Base-by-base conservation (phyloP, 2,888 invertebrate species). In the Ennomos erosarius region DNA sequence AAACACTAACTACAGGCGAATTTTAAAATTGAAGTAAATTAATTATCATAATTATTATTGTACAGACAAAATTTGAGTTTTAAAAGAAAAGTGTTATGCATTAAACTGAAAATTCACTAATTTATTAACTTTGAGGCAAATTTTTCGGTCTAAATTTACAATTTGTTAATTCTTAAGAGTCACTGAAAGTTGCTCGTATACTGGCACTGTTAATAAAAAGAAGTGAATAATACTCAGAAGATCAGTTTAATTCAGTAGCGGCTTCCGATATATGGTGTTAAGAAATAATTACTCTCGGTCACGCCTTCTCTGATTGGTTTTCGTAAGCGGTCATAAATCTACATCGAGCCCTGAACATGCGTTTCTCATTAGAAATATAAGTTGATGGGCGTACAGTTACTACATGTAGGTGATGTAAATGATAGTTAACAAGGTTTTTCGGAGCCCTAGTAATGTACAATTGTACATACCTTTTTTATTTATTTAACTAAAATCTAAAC, bases 221-320 rank as follows among this genome's bases (percentile, higher is more conserved):
- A 68, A 65, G 68, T 56, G 36, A 54, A 60, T 64, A 55, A 61
- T 61, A 57, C 48, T 59, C 35, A 13, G 54, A 65, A 51, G 55
- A 60, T 55, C 45, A 42, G 50, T 50, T 49, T 50, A 58, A 60
- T 84, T 84, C 90, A 74, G 91, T 88, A 91, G 89, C 88, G 59
- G 70, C 75, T 74, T 73, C 76, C 81, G 82, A 84, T 60, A 80
- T 83, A 85, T 87, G 85, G 87, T 86, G 89, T 89, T 89, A 91
- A 85, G 88, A 90, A 92, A 90, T 92, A 90, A 92, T 92, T 88
- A 91, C 84, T 69, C 70, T 75, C 58, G 74, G 86, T 81, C 82
- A 85, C 91, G 89, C 91, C 91, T 79, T 76, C 70, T 72, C 79
- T 87, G 90, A 91, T 92, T 91, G 90, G 80, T 87, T 91, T 91